Percentiles rank a stretch among this genome's conserved stretches.
These are phyloP conservation scores for Lasioglossum malachurum DNA, from an alignment of 2,888 invertebrate genomes.

Conservation along the genomic window DNA sequence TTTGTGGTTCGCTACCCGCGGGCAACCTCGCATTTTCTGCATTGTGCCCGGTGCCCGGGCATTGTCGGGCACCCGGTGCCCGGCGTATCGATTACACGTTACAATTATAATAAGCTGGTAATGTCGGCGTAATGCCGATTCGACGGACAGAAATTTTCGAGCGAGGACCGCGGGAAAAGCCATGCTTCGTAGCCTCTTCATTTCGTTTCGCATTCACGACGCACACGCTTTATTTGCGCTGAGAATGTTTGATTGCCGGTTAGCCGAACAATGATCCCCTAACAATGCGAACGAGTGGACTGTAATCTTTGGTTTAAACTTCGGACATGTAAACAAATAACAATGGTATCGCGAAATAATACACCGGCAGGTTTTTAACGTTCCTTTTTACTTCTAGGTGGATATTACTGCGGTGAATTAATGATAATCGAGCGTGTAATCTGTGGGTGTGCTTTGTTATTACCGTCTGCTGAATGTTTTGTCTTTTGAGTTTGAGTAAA, in stretches of 20 bases:
- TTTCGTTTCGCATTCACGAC: not conserved
- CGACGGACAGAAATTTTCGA: not conserved
- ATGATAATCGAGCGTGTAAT: not conserved
- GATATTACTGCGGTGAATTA: not conserved
- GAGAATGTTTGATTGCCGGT: slow-evolving; percentile 9
- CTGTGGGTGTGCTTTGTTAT: not conserved
- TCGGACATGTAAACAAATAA: slow-evolving; percentile 3
- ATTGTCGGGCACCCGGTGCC: slow-evolving; percentile 49
- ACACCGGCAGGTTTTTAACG: not conserved
- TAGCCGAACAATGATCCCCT: not conserved
- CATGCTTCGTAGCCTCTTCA: not conserved
- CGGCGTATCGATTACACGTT: slow-evolving; percentile 76
- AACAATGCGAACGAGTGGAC: not conserved
- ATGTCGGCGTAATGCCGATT: slow-evolving; percentile 64
- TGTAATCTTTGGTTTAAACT: slow-evolving; percentile 2
- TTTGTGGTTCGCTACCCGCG: slow-evolving; percentile 51
- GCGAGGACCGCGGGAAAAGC: not conserved
- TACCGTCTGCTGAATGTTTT: not conserved
- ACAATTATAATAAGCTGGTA: slow-evolving; percentile 78
- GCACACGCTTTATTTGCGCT: not conserved
- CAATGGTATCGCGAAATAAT: not conserved
- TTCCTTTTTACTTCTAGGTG: not conserved
- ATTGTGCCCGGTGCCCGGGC: slow-evolving; percentile 51
- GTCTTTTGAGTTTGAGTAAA: not conserved
- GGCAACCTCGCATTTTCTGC: slow-evolving; percentile 62